Conservation (phyloP, 35 echinoderm and acorn worm species). For the Lytechinus pictus region DNA sequence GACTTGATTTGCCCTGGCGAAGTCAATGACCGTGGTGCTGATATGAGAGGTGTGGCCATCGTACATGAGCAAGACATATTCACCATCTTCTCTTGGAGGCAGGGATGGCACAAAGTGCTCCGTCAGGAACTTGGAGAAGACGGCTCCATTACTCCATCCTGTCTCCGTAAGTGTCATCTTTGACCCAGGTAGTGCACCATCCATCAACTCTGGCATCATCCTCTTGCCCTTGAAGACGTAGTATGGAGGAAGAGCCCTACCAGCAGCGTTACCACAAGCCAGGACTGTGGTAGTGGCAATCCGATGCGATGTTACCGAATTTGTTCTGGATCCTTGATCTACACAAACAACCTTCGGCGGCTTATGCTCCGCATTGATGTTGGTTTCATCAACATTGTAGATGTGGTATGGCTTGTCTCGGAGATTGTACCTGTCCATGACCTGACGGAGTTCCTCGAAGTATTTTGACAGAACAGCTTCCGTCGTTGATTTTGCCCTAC, state of each 20-base stretch:
- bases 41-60: neutral
- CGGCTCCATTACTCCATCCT: no score
- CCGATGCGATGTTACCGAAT: neutral
- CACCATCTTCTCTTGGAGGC: neutral
- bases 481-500: neutral
- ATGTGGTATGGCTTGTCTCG: neutral
- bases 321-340: neutral
- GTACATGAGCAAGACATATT: neutral
- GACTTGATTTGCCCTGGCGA: neutral
- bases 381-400: neutral
- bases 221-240: slow-evolving; percentile 15
- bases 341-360: neutral
- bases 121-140: no score
- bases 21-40: slow-evolving; percentile 11
- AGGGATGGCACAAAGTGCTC: neutral
- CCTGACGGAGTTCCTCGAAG: neutral
- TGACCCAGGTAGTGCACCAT: slow-evolving; percentile 5
- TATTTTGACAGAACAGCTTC: neutral
- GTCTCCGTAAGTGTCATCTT: neutral
- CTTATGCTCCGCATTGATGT: slow-evolving; percentile 4
- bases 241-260: slow-evolving; percentile 22
- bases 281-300: slow-evolving; percentile 47
- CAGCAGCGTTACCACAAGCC: neutral
- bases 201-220: neutral
- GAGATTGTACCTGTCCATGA: neutral